Base-by-base conservation (phyloP, 2,888 invertebrate genomes). In the Hemicrepidius hirtus region DNA sequence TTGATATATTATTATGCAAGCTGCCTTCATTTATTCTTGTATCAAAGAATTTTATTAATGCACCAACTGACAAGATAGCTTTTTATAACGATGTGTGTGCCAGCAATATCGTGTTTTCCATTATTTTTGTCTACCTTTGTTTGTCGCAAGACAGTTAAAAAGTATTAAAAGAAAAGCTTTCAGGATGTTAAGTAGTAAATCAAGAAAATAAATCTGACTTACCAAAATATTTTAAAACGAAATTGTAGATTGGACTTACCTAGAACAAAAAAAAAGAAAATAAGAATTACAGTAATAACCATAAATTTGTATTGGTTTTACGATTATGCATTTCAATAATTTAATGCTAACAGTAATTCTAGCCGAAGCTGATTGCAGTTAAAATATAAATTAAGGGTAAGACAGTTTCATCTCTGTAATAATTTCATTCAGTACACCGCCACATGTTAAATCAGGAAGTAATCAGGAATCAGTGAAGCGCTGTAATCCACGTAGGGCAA, bases 1-100 rank as follows among this genome's bases (percentile, higher is more conserved):
- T 77, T 79, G 78, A 79, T 79, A 77, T 75, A 78, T 78, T 73
- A 74, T 76, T 75, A 73, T 64, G 73, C 70, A 67, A 63, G 64
- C 68, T 24, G 49, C 44, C 40, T 66, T 74, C 76, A 79, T 78
- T 65, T 50, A 28, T 55, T n/a, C 37, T 7, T 20, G n/a, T n/a
- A 53, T 20, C 18, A 53, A 13, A 4, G 12, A 53, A 10, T n/a
- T 28, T 53, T 18, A 53, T 28, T 49, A 49, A 18, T 49, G 49
- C 20, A 18, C 40, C n/a, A 13, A 16, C 44, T 44, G 7, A 44
- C 16, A 44, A 16, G 44, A 44, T 18, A 5, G 13, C 18, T 44
- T 18, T 41, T 44, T 18, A 44, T 44, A 18, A 6, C 44, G 18
- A 18, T 1, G 44, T 44, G 18, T 44, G 44, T 44, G 44, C 44